A percentile compares a stretch with the other conserved stretches of the same genome.
Evolutionary conservation across 2,797 vertebrate genomes (phyloP).

Genomic region (Taenioides sp.): DNA sequence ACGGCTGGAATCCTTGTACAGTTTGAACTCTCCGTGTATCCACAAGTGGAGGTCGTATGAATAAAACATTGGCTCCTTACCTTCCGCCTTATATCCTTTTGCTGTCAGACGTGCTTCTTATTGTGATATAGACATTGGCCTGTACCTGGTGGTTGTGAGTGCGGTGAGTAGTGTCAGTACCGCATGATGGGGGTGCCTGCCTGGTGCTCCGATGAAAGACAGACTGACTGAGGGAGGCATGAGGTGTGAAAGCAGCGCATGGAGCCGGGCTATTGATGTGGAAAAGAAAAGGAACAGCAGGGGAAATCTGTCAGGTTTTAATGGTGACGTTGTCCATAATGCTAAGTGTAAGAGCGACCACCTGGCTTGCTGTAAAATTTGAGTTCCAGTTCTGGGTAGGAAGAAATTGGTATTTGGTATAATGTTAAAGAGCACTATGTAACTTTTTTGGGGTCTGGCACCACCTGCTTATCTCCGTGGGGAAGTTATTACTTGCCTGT

Average conservation of each 20-base stretch:
- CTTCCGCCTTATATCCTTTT: constrained; percentile 17
- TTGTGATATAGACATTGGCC: constrained; percentile 13
- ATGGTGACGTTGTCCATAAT: background rate
- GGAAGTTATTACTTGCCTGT: too few relatives aligned
- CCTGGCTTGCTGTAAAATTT: background rate
- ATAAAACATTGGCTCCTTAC: constrained; percentile 18
- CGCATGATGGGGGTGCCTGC: constrained; percentile 23
- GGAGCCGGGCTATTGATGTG: constrained; percentile 22
- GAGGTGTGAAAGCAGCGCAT: constrained; percentile 40
- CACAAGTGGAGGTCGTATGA: background rate
- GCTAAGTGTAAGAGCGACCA: background rate
- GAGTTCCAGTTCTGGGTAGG: background rate
- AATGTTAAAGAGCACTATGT: too few relatives aligned
- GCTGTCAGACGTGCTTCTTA: constrained; percentile 17
- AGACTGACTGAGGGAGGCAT: constrained; percentile 19
- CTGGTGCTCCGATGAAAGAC: constrained; percentile 23
- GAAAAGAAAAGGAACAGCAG: constrained; percentile 11
- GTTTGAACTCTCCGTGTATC: constrained; percentile 8
- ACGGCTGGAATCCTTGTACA: background rate
- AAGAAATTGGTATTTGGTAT: background rate
- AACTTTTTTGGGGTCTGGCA: too few relatives aligned
- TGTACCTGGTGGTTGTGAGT: constrained; percentile 14
- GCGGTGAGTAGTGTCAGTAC: constrained; percentile 8
- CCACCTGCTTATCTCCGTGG: too few relatives aligned
- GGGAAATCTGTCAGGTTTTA: background rate